Evolutionary conservation across 1,140 invertebrate genomes (phyloP).

Genomic region (Penaeus chinensis): DNA sequence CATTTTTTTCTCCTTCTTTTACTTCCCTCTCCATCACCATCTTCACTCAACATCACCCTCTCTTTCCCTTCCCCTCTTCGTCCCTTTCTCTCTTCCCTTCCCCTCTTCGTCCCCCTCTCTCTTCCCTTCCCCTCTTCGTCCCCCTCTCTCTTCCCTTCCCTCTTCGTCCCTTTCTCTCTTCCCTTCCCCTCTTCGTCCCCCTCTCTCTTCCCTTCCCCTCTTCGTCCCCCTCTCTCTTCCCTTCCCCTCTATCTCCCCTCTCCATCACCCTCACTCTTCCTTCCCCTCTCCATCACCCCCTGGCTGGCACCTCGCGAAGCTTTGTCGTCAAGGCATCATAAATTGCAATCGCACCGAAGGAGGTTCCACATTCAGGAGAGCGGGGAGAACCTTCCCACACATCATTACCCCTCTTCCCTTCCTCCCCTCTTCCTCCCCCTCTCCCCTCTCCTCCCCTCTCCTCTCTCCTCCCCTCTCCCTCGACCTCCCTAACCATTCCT

Average conservation of each 20-base stretch:
- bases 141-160: background rate
- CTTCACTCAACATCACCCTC: no score
- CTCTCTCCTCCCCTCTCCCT: background rate
- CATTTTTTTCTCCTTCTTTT: no score
- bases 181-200: background rate
- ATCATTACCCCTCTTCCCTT: background rate
- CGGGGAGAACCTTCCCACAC: background rate
- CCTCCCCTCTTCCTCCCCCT: background rate
- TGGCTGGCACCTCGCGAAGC: background rate
- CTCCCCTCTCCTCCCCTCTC: background rate
- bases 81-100: no score
- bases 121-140: background rate
- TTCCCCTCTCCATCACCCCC: background rate
- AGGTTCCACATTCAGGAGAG: background rate
- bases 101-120: no score
- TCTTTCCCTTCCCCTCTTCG: no score
- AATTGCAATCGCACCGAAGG: slow-evolving; percentile 41
- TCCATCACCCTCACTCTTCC: background rate
- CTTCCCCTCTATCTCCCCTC: background rate
- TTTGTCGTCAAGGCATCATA: slow-evolving; percentile 16
- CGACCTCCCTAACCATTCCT: background rate
- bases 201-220: background rate
- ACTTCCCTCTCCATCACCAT: no score
- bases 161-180: background rate
- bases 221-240: background rate